These are phyloP conservation scores for Lacerta viridis DNA, from an alignment of 2,797 vertebrate species.

Conservation along the genomic window DNA sequence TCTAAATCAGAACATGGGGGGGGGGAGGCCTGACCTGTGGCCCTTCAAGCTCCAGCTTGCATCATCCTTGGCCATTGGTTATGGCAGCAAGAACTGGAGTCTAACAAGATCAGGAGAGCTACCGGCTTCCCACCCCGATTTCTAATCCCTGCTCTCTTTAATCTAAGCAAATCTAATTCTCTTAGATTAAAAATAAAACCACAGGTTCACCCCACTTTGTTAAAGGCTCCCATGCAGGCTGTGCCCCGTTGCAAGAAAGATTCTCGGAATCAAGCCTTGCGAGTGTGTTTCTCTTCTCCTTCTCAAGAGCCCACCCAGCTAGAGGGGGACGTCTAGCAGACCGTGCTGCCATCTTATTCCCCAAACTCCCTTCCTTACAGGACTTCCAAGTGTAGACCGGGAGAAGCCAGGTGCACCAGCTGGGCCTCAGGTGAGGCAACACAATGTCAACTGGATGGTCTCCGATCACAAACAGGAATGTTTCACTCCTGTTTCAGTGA, in stretches of 20 bases:
- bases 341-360: background rate
- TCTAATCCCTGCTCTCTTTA: background rate
- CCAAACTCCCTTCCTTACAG: too few species aligned
- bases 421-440: too few species aligned
- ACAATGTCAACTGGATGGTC: too few species aligned
- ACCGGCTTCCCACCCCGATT: background rate
- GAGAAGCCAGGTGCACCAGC: too few species aligned
- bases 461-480: background rate
- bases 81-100: background rate
- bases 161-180: too few species aligned
- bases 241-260: too few species aligned
- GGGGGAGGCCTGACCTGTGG: background rate
- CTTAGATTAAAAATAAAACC: background rate
- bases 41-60: background rate
- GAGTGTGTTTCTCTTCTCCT: too few species aligned
- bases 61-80: background rate
- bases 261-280: background rate
- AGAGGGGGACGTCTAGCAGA: too few species aligned
- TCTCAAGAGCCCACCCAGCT: rapidly evolving
- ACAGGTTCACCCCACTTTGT: too few species aligned
- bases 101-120: background rate
- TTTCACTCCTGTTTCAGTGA: background rate
- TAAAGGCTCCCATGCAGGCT: background rate
- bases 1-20: background rate
- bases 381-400: too few species aligned